Conservation (phyloP, 2,113 vertebrate genomes). For the Tupaia chinensis region DNA sequence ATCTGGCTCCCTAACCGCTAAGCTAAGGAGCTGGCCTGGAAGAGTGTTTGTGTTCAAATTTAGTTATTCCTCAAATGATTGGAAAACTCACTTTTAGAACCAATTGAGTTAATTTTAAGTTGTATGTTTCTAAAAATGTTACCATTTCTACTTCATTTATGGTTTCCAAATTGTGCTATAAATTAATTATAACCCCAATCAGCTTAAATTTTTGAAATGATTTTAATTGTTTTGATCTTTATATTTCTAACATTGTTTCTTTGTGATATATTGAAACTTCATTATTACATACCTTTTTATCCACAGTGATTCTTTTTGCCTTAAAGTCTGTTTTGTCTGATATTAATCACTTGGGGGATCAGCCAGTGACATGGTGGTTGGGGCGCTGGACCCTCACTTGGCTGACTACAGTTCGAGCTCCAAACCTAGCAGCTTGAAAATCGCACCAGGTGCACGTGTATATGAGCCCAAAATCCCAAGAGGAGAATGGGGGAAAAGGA, state of each 20-base stretch:
- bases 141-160: neutral
- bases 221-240: neutral
- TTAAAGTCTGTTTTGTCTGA: neutral
- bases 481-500: too few species aligned
- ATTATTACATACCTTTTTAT: neutral
- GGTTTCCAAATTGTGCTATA: neutral
- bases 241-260: neutral
- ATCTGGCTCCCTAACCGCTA: too few species aligned
- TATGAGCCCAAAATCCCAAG: too few species aligned
- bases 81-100: neutral
- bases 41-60: neutral
- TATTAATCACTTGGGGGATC: neutral
- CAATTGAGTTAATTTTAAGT: constrained; percentile 33
- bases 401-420: too few species aligned
- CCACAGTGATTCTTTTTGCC: neutral
- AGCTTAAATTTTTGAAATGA: neutral
- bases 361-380: too few species aligned
- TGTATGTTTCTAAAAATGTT: neutral
- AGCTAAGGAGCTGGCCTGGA: too few species aligned
- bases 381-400: too few species aligned
- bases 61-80: neutral
- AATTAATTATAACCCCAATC: neutral
- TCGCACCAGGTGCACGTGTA: too few species aligned
- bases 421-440: too few species aligned
- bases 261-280: neutral